Conservation (phyloP, 2,113 vertebrate genomes). For the Ptyas mucosa region DNA sequence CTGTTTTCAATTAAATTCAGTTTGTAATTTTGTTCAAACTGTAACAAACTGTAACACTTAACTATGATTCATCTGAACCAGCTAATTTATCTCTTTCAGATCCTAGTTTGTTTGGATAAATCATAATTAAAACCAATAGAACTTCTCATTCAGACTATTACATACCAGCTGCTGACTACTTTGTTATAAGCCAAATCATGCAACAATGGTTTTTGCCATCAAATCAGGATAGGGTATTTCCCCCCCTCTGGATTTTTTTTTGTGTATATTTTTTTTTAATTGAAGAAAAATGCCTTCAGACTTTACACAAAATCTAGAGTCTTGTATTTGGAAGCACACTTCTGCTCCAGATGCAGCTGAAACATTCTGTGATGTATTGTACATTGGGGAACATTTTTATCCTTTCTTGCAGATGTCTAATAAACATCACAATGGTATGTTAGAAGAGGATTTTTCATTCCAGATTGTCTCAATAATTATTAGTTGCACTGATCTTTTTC, state of each 20-base stretch:
- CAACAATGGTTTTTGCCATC: background rate
- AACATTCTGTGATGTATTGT: constrained; percentile 41
- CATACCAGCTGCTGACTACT: background rate
- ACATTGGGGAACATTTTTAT: constrained; percentile 38
- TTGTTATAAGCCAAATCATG: background rate
- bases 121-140: background rate
- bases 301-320: background rate
- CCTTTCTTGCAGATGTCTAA: constrained; percentile 20
- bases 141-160: background rate
- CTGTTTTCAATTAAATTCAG: background rate
- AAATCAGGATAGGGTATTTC: constrained; percentile 5
- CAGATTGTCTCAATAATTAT: background rate
- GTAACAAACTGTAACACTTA: background rate
- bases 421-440: constrained; percentile 25
- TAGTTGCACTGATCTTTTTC: background rate
- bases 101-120: background rate
- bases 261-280: constrained; percentile 1
- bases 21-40: background rate
- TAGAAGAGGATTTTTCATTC: background rate
- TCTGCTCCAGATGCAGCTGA: constrained; percentile 30
- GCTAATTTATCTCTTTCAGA: background rate
- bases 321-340: background rate
- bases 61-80: background rate
- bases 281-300: background rate
- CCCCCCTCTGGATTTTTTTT: background rate